Base-by-base conservation (phyloP, 2,797 vertebrate species). In the Aulostomus chinensis region DNA sequence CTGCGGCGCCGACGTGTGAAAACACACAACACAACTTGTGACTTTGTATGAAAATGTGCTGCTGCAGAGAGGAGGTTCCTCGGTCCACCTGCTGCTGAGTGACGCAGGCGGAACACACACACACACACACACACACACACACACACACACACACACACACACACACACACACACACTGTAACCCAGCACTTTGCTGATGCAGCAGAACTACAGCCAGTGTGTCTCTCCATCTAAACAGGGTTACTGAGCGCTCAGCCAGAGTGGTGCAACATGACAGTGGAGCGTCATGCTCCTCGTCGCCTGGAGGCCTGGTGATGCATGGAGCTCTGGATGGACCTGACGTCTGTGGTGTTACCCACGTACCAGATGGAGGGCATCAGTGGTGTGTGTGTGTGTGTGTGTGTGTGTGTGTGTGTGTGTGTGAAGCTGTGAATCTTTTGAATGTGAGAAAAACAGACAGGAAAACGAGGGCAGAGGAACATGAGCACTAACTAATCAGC, bases 121-220 rank as follows among this genome's bases (percentile, higher is more conserved):
- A 18, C 34, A 8, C 11, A 2, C 31, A 0, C 37, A 24, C 49
- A 1, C 39, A 30, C 21, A 18, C 34, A 8, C 20, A 31, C 65
- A 15, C 52, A 30, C 5, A 32, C 58, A 49, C 52, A 1, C 37
- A 20, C 35, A 8, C 40, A 37, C 62, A 33, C 43, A 52, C 38
- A 32, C 49, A 13, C 47, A 31, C 46, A 22, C 38, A 9, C 41
- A 38, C 62, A 28, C 45, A 49, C 39, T 69, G 65, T 73, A 75
- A 77, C 74, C 71, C 57, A 32, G 53, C 58, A 70, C 66, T 73
- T 16, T 68, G 80, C 76, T 83, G 77, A 80, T 73, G 66, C 68
- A 65, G 80, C 68, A 71, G 52, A 45, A 65, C 38, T 46, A 41
- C 70, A 67, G 58, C 32, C 68, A 60, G 58, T 16, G 45, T 37